Conservation (phyloP, 2,113 vertebrate species). For the Uria lomvia region DNA sequence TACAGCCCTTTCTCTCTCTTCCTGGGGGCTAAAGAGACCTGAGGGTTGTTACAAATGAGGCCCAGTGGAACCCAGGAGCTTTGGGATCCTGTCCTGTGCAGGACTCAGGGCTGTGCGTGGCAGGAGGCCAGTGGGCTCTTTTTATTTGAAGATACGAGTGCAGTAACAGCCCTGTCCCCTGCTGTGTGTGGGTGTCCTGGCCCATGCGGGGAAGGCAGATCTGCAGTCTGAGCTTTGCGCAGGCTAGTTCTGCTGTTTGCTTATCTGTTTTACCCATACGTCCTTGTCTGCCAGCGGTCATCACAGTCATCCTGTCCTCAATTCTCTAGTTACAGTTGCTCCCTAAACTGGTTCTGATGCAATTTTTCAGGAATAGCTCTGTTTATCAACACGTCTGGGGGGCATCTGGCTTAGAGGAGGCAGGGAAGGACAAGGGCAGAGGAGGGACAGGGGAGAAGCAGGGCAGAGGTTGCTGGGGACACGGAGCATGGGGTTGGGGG, state of each 20-base stretch:
- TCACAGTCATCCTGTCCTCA: neutral
- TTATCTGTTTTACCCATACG: neutral
- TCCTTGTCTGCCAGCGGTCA: neutral
- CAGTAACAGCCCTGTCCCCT: neutral
- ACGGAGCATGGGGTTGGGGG: neutral
- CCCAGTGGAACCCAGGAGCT: neutral
- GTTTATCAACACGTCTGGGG: neutral
- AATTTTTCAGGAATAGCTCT: neutral
- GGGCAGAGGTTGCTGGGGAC: neutral
- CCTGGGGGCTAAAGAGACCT: neutral
- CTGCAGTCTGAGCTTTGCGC: neutral
- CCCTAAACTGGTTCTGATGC: neutral
- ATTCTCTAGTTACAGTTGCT: neutral
- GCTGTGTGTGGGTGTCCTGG: neutral
- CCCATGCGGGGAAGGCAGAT: neutral
- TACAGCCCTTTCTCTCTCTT: conserved; percentile 1
- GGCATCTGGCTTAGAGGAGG: neutral
- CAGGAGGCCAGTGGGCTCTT: neutral
- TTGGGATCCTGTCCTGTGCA: neutral
- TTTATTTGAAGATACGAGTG: neutral
- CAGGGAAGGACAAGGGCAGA: neutral
- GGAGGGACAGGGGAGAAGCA: neutral
- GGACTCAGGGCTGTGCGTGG: fast-evolving
- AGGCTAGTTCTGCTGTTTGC: neutral
- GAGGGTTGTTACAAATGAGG: neutral